Evolutionary conservation across 2,888 invertebrate species (phyloP).

Genomic region (Mythimna ferrago): DNA sequence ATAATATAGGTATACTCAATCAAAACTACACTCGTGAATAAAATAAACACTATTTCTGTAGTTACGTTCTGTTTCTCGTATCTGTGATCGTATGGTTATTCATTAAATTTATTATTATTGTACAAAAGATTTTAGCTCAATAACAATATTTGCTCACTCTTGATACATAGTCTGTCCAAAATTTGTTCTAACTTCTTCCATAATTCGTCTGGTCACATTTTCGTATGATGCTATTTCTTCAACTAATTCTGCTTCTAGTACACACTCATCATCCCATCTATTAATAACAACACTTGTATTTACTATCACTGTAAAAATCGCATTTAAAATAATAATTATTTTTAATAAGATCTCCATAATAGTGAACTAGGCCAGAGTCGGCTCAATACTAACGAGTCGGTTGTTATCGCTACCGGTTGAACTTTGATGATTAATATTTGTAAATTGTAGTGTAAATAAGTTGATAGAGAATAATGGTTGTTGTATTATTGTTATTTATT

Average conservation of each 20-base stretch:
- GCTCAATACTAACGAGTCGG: conserved; percentile 44
- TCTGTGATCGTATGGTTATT: not conserved
- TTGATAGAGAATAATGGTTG: conserved; percentile 29
- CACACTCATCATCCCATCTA: conserved; percentile 66
- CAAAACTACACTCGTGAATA: not conserved
- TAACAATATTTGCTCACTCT: conserved; percentile 71
- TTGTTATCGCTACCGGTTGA: conserved; percentile 44
- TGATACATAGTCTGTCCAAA: conserved; percentile 88
- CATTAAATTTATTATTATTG: not conserved
- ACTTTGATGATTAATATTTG: conserved; percentile 37
- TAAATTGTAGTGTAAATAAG: conserved; percentile 14
- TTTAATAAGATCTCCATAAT: conserved; percentile 57
- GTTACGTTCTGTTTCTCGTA: not conserved
- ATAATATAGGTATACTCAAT: not conserved
- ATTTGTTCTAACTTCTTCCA: conserved; percentile 82
- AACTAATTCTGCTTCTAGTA: conserved; percentile 63
- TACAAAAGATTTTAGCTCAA: too few species aligned
- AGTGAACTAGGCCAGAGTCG: conserved; percentile 23
- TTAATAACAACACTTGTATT: conserved; percentile 67
- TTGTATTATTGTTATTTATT: conserved; percentile 23
- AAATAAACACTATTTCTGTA: not conserved
- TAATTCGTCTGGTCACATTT: conserved; percentile 84
- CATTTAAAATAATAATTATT: conserved; percentile 50
- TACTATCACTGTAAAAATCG: conserved; percentile 41
- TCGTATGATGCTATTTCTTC: conserved; percentile 91